Percentiles rank a stretch among this genome's conserved stretches.
Conservation (phyloP, 2,797 vertebrate genomes). For the Onychomys torridus region DNA sequence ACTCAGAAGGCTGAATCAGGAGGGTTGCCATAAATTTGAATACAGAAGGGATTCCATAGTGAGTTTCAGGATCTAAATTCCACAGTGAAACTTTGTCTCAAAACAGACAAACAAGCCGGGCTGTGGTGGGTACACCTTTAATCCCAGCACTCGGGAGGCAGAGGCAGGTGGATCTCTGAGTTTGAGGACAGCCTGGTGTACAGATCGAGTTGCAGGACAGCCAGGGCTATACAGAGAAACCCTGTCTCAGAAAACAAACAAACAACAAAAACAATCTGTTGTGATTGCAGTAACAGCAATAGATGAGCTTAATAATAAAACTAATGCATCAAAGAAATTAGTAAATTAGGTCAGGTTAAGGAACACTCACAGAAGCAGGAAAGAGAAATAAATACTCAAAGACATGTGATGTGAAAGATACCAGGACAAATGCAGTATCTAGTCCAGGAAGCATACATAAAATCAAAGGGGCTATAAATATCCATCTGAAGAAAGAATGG, state of each 20-base stretch:
- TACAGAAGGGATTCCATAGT: no score
- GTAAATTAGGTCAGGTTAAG: not conserved
- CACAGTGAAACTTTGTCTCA: no score
- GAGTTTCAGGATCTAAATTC: no score
- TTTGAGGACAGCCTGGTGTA: no score
- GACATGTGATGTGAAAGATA: not conserved
- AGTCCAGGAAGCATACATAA: not conserved
- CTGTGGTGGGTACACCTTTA: no score
- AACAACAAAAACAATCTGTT: not conserved
- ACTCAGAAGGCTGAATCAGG: not conserved
- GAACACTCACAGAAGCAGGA: not conserved
- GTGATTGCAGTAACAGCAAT: not conserved
- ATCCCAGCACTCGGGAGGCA: no score
- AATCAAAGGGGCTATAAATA: not conserved
- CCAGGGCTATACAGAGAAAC: not conserved
- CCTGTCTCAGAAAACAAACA: not conserved
- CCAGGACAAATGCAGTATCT: not conserved
- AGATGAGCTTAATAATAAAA: not conserved
- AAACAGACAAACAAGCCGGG: no score
- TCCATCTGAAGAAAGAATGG: not conserved
- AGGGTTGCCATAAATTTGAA: no score
- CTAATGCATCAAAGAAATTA: not conserved
- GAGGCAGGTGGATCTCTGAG: no score
- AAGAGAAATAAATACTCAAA: not conserved
- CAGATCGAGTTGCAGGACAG: not conserved